Evolutionary conservation across 2,888 invertebrate genomes (phyloP), one percentile per base, ranked within the genome.

Genomic region (Diarsia dahlii): DNA sequence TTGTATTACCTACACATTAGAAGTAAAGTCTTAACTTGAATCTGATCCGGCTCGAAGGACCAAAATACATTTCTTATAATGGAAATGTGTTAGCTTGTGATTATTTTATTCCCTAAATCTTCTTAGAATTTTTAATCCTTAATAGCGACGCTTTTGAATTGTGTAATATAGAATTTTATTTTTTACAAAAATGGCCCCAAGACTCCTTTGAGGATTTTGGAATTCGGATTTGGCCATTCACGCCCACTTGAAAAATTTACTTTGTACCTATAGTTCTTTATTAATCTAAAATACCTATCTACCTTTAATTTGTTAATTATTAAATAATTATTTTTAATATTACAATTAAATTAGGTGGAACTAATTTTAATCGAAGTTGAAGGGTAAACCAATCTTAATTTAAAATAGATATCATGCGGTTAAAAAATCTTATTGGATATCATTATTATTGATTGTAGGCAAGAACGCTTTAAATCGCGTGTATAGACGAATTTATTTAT

Each of bases 401-500:
- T 20, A 20, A 2, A 23, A 74, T 60, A 68, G 34, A 10, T 12
- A 52, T 15, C 18, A 28, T 23, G 10, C n/a, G 13, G 23, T 34
- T 45, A 52, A 45, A 10, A 8, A 13, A 58, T 39, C 20, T 68
- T 39, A 62, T 68, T 68, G 8, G 10, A 45, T 58, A 39, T 68
- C 39, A 39, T 39, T 39, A 45, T 45, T 20, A 13, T 39, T 48
- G 39, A 34, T 34, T 34, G 56, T 48, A 50, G 4, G 12, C 28
- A 71, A 10, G 0, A 12, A 13, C 45, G 20, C 0, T 52, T 20
- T 60, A 12, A 68, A 48, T 73, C 62, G 74, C 76, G 62, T 73
- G 54, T 72, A 0, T 39, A 3, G 28, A 62, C 13, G 46, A 46
- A 52, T 60, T 76, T 71, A 54, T 23, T 52, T 62, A 80, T 72